Percentiles rank a stretch among this genome's conserved stretches.
phyloP scores from a whole-genome alignment of 1,140 invertebrate species.

The Gryllus bimaculatus region DNA sequence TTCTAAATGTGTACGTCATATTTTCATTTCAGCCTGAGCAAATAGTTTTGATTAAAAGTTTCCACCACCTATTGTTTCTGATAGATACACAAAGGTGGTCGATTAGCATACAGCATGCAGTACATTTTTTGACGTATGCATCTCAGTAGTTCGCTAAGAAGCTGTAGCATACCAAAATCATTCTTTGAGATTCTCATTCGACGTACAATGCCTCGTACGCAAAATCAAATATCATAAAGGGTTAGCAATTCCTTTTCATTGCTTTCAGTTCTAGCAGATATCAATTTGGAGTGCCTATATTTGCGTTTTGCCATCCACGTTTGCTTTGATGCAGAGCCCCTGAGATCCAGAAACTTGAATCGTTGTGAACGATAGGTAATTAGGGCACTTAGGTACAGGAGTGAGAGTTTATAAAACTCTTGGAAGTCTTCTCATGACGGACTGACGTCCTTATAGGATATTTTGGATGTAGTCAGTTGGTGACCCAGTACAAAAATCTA shows the following conservation, averaged over 20 bases:
- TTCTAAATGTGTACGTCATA: not conserved
- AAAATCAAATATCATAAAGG: constrained; percentile 21
- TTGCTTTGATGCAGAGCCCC: constrained; percentile 25
- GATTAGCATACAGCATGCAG: constrained; percentile 4
- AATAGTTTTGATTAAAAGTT: too few species aligned
- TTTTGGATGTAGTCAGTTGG: constrained; percentile 16
- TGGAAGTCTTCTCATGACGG: not conserved
- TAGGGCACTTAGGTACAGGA: constrained; percentile 12
- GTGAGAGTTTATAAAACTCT: constrained; percentile 11
- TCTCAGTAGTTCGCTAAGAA: constrained; percentile 19
- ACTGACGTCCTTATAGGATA: not conserved
- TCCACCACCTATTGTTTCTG: not conserved
- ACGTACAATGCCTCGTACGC: constrained; percentile 22
- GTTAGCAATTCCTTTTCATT: constrained; percentile 1
- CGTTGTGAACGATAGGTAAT: constrained; percentile 14
- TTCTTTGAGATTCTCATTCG: constrained; percentile 20
- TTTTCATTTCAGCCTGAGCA: constrained; percentile 8
- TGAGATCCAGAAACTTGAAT: constrained; percentile 11
- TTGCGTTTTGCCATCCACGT: constrained; percentile 26
- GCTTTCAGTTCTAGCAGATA: constrained; percentile 12
- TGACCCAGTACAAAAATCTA: too few species aligned
- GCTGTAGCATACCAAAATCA: constrained; percentile 21
- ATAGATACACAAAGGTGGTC: constrained; percentile 17
- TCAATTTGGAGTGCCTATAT: constrained; percentile 27
- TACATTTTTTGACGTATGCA: constrained; percentile 17